Conservation (phyloP, 1,140 invertebrate species). For the Xylocopa sonorina region DNA sequence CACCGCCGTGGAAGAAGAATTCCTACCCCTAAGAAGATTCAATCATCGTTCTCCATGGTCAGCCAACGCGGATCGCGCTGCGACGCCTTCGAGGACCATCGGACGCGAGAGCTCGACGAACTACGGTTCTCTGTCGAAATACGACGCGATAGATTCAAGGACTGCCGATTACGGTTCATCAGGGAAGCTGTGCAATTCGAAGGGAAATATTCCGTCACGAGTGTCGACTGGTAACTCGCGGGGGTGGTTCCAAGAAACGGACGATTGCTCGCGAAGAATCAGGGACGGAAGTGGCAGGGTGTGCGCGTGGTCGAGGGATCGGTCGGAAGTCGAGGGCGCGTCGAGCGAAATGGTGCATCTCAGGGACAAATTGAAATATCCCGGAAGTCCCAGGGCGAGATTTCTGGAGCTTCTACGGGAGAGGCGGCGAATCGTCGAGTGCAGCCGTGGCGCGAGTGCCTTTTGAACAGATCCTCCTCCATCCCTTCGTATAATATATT, state of each 20-base stretch:
- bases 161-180: not conserved
- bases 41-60: not conserved
- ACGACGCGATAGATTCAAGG: not conserved
- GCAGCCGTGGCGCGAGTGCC: slow-evolving; percentile 61
- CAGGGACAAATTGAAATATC: slow-evolving; percentile 67
- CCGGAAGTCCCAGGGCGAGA: slow-evolving; percentile 70
- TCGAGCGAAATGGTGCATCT: not conserved
- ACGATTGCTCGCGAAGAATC: slow-evolving; percentile 16
- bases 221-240: not conserved
- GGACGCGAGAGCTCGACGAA: not conserved
- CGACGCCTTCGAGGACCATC: not conserved
- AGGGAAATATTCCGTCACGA: not conserved
- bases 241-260: not conserved
- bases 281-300: not conserved
- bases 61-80: not conserved
- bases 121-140: not conserved
- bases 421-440: slow-evolving; percentile 73
- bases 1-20: not conserved
- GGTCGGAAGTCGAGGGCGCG: slow-evolving; percentile 13
- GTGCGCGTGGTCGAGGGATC: slow-evolving; percentile 22
- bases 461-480: slow-evolving; percentile 50
- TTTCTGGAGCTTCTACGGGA: slow-evolving; percentile 74
- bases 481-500: slow-evolving; percentile 22
- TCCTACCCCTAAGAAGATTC: not conserved
- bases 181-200: not conserved